These are phyloP conservation scores for Anagrus nilaparvatae DNA, from an alignment of 1,140 invertebrate species.

Conservation along the genomic window DNA sequence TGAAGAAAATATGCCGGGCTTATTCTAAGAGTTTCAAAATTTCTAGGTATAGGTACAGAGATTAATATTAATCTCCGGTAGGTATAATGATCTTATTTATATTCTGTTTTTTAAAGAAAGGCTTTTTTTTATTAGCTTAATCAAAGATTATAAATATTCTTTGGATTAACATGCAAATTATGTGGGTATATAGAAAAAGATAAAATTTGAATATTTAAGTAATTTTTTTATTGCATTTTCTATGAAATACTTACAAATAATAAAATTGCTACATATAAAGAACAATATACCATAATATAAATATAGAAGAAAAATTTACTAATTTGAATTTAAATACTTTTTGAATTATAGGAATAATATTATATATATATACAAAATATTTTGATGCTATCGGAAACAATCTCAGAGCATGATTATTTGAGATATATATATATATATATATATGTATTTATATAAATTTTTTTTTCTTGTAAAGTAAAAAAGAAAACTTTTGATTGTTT, in stretches of 20 bases:
- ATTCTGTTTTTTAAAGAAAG: too few species aligned
- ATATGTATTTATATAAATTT: background rate
- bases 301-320: too few species aligned
- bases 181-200: slow-evolving; percentile 13
- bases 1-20: too few species aligned
- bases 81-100: too few species aligned
- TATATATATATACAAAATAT: slow-evolving; percentile 6
- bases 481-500: background rate
- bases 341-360: slow-evolving; percentile 18
- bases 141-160: too few species aligned
- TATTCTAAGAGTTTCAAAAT: too few species aligned
- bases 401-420: background rate
- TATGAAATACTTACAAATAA: slow-evolving; percentile 1
- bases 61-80: too few species aligned
- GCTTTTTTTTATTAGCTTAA: too few species aligned
- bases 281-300: too few species aligned
- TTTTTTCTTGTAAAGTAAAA: background rate
- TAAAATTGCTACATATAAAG: too few species aligned
- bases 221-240: slow-evolving; percentile 4
- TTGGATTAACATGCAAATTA: slow-evolving; percentile 6
- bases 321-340: slow-evolving; percentile 14
- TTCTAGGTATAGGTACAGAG: too few species aligned
- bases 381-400: background rate
- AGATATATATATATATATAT: background rate
- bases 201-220: slow-evolving; percentile 11